Evolutionary conservation across 2,888 invertebrate genomes (phyloP).

Genomic region (Lamellibrachia columna): DNA sequence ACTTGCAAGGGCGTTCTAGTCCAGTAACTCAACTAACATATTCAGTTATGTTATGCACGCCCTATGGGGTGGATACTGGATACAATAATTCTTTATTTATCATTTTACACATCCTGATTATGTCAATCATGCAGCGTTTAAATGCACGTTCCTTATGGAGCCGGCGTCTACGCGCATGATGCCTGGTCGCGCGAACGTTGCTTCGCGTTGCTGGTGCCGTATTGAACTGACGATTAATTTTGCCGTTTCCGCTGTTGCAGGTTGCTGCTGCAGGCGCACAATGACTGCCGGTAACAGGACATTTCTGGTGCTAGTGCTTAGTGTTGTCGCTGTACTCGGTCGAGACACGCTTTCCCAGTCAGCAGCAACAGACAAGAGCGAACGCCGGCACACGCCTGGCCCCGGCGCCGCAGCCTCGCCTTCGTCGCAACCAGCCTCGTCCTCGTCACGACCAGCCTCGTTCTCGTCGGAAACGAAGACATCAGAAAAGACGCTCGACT

Average conservation of each 20-base stretch:
- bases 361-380: not conserved
- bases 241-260: not conserved
- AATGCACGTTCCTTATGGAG: not conserved
- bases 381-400: not conserved
- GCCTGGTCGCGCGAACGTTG: not conserved
- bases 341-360: constrained; percentile 16
- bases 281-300: constrained; percentile 26
- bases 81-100: not conserved
- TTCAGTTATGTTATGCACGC: not conserved
- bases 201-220: not conserved
- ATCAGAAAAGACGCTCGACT: constrained; percentile 8
- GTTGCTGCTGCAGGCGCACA: constrained; percentile 25
- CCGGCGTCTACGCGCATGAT: not conserved
- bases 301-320: constrained; percentile 29
- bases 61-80: not conserved
- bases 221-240: not conserved
- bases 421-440: not conserved
- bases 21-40: not conserved
- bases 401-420: not conserved
- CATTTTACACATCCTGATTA: not conserved
- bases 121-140: not conserved
- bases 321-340: constrained; percentile 27
- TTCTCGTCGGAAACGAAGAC: not conserved
- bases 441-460: not conserved
- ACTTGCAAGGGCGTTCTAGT: not conserved